A percentile compares a stretch with the other conserved stretches of the same genome.
Evolutionary conservation across 2,113 vertebrate species (phyloP).

Genomic region (Eurypyga helias): DNA sequence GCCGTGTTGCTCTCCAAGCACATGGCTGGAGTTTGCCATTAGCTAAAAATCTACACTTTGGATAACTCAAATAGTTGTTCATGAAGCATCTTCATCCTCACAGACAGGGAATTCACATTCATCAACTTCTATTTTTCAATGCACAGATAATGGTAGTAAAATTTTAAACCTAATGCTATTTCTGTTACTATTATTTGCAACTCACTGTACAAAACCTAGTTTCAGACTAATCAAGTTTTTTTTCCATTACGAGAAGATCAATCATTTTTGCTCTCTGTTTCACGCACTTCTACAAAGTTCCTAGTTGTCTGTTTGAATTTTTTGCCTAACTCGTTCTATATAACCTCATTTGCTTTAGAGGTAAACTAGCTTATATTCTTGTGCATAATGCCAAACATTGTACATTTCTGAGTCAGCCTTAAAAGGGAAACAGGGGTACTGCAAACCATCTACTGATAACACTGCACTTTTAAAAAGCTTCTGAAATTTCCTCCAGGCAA

Average conservation of each 20-base stretch:
- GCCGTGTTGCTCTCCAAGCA: neutral
- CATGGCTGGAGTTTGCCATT: neutral
- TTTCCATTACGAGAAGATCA: neutral
- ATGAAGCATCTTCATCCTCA: neutral
- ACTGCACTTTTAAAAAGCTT: neutral
- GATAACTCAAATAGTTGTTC: neutral
- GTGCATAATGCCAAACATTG: neutral
- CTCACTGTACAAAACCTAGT: neutral
- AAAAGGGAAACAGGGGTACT: neutral
- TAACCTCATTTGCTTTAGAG: neutral
- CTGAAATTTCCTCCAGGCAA: constrained; percentile 4
- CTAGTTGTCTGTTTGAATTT: neutral
- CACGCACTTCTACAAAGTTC: neutral
- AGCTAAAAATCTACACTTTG: neutral
- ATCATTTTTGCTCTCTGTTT: neutral
- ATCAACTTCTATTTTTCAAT: neutral
- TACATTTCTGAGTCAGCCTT: neutral
- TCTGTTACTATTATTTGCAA: neutral
- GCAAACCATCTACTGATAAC: neutral
- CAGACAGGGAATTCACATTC: neutral
- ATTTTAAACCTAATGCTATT: neutral
- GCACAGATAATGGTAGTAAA: neutral
- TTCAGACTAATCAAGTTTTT: neutral
- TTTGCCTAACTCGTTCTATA: neutral
- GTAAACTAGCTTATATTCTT: neutral